Base-by-base conservation (phyloP, 2,113 vertebrate species). In the Gracilinanus agilis region DNA sequence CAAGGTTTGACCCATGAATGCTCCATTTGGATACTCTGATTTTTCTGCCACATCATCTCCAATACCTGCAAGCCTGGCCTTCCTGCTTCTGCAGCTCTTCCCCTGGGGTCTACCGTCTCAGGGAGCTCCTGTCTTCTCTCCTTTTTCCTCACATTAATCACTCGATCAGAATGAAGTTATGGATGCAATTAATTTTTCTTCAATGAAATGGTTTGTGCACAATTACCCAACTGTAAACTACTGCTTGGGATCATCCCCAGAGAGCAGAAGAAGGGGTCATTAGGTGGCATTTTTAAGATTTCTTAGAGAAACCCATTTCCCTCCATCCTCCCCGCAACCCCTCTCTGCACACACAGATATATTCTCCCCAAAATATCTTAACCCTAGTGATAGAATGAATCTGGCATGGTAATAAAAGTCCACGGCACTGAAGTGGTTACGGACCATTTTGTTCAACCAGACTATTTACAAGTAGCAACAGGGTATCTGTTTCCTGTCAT, bases 401-500 rank as follows among this genome's bases (percentile, higher is more conserved):
- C 83, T 91, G 40, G 93, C 96, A 92, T 89, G 91, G 90, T 55
- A 95, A 96, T 91, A 90, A 96, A 96, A 97, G 96, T 53, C 83
- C 44, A 55, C 95, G 98, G 98, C 98, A 98, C 97, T 94, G 98
- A 99, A 99, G 98, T 97, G 98, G 99, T 99, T 99, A 99, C 98
- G 98, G 98, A 98, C 97, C 98, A 98, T 98, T 99, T 99, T 99
- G 99, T 98, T 99, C 98, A 99, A 99, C 98, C 98, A 97, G 98
- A 98, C 98, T 98, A 99, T 99, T 99, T 99, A 99, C 98, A 99
- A 99, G 98, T 98, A 99, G 99, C 98, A 99, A 99, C 99, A 98
- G 98, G 98, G 98, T 99, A 99, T 99, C 99, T 98, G 98, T 98
- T 99, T 99, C 99, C 99, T 99, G 99, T 99, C 98, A 99, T 99